Evolutionary conservation across 1,140 invertebrate genomes (phyloP).

Genomic region (Hyles vespertilio): DNA sequence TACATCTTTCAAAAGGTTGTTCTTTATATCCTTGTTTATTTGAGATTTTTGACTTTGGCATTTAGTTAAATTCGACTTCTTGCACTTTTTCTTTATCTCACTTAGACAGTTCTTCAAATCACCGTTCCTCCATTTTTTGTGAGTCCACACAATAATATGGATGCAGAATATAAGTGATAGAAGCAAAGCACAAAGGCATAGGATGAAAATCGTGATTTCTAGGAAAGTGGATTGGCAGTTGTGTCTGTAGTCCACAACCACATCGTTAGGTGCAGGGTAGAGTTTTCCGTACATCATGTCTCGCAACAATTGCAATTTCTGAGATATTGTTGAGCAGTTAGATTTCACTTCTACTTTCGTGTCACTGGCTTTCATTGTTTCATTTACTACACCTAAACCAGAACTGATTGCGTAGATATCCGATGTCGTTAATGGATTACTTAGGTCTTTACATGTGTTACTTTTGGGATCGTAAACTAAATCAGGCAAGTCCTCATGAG

Average conservation of each 20-base stretch:
- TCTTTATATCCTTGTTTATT: slow-evolving; percentile 32
- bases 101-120: slow-evolving; percentile 22
- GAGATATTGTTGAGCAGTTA: slow-evolving; percentile 57
- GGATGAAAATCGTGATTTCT: slow-evolving; percentile 34
- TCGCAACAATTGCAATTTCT: slow-evolving; percentile 46
- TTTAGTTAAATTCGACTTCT: slow-evolving; percentile 6
- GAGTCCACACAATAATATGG: slow-evolving; percentile 27
- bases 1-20: slow-evolving; percentile 47
- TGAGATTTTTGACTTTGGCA: slow-evolving; percentile 8
- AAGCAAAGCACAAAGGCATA: slow-evolving; percentile 28
- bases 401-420: slow-evolving; percentile 50
- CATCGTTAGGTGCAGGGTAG: slow-evolving; percentile 21
- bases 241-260: slow-evolving; percentile 16
- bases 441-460: slow-evolving; percentile 54
- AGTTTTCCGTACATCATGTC: slow-evolving; percentile 54
- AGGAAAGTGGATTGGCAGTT: slow-evolving; percentile 32
- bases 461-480: slow-evolving; percentile 34
- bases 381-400: slow-evolving; percentile 36
- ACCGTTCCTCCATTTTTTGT: slow-evolving; percentile 25
- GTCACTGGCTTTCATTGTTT: slow-evolving; percentile 12
- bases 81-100: slow-evolving; percentile 16
- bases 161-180: slow-evolving; percentile 37
- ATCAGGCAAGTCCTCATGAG: slow-evolving; percentile 39
- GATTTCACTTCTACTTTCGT: slow-evolving; percentile 34
- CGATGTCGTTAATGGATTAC: slow-evolving; percentile 34